These are phyloP conservation scores for Cirrhinus mrigala DNA, from an alignment of 2,797 vertebrate species.

Conservation along the genomic window DNA sequence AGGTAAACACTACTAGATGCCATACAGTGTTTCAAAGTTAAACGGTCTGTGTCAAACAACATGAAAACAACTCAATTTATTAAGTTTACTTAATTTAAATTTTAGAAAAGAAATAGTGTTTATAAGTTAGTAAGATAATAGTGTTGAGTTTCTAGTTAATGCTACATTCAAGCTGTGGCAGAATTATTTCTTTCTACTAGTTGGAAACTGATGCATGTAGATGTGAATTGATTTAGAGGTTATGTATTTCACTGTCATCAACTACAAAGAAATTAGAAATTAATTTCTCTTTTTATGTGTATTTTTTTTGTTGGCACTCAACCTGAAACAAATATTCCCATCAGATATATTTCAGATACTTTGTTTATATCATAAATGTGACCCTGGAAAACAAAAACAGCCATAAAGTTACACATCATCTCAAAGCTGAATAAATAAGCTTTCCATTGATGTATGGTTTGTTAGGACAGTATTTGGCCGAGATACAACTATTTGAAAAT, in stretches of 20 bases:
- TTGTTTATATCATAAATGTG: neutral
- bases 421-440: no score
- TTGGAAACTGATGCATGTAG: neutral
- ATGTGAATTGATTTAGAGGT: neutral
- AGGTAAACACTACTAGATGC: conserved; percentile 51
- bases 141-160: neutral
- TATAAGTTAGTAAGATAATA: neutral
- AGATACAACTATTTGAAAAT: no score
- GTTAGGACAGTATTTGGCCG: no score
- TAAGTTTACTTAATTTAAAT: neutral
- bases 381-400: no score
- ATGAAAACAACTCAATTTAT: neutral
- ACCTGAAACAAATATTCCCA: neutral
- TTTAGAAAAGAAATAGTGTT: neutral
- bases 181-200: neutral
- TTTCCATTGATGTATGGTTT: no score
- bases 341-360: neutral
- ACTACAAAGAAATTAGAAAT: neutral
- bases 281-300: neutral
- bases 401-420: no score
- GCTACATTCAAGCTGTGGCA: neutral
- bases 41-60: neutral
- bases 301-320: neutral
- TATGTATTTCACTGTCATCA: neutral
- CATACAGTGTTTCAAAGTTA: neutral